Base-by-base conservation (phyloP, 1,140 invertebrate genomes). In the Brevipalpus yothersi region DNA sequence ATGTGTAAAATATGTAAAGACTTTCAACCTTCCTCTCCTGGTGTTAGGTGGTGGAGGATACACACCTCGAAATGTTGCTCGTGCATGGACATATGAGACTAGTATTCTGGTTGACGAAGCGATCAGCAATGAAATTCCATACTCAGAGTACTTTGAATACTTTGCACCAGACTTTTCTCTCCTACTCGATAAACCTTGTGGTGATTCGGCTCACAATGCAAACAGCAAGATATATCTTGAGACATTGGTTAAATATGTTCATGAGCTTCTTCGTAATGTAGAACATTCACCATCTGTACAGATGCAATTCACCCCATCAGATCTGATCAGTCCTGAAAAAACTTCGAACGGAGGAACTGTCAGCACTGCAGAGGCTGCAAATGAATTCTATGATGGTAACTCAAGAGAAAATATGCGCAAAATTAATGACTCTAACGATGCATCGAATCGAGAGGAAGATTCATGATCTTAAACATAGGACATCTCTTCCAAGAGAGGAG, bases 21-120 rank as follows among this genome's bases (percentile, higher is more conserved):
- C 83, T 62, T 75, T 96, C 1, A 91, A 92, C 69, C 78, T 98
- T 13, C 95, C 95, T 0, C 77, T 94, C 1, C 72, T 99, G 21
- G 84, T 96, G 0, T 81, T 99, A 0, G 95, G 95, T 8, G 95
- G 90, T 2, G 91, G 92, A 31, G 92, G 92, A 62, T 99, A 99
- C 68, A 98, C 93, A 0, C 74, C 98, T 8, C 76, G 91, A 57
- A 99, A 99, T 70, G 95, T 99, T 1, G 93, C 94, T 0, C 75
- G 95, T 51, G 97, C 92, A 70, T 99, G 95, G 95, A 94, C 94
- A 0, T 94, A 96, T 66, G 95, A 99, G 73, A 99, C 95, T 0
- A 93, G 91, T 0, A 73, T 98, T 2, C 72, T 95, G 0, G 78
- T 92, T 0, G 88, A 93, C 67, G 84, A 92, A 67, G 79, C 82